A percentile compares a stretch with the other conserved stretches of the same genome.
Evolutionary conservation across 2,113 vertebrate species (phyloP).

Genomic region (Tauraco erythrolophus): DNA sequence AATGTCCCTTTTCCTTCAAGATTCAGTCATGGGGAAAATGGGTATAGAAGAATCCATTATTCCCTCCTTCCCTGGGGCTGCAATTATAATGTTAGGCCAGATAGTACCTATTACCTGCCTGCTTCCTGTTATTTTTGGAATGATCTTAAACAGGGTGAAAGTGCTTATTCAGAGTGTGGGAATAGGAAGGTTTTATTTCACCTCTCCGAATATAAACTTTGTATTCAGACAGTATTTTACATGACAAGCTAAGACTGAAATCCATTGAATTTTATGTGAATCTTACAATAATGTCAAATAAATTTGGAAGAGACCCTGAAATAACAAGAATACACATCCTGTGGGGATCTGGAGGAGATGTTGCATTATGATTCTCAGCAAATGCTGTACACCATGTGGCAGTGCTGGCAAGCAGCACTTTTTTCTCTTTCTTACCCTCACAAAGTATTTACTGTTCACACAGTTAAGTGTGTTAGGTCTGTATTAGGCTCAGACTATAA

Average conservation of each 20-base stretch:
- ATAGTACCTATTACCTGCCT: conserved; percentile 48
- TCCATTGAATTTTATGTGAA: conserved; percentile 4
- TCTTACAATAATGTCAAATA: neutral
- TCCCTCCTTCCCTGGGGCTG: conserved; percentile 57
- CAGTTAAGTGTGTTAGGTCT: conserved; percentile 36
- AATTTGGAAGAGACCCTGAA: conserved; percentile 16
- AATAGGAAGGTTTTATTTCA: conserved; percentile 53
- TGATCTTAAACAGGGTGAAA: conserved; percentile 55
- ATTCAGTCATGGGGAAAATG: neutral
- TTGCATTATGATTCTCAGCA: neutral
- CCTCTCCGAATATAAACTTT: neutral
- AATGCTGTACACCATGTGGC: neutral
- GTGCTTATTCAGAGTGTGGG: conserved; percentile 45
- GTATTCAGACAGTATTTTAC: neutral
- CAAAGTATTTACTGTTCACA: conserved; percentile 59
- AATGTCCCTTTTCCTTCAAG: conserved; percentile 10
- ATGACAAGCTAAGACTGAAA: conserved; percentile 33
- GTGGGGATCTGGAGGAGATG: conserved; percentile 10
- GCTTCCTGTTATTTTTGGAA: conserved; percentile 72
- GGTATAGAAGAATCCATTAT: conserved; percentile 55
- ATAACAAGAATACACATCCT: conserved; percentile 46
- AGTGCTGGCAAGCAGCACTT: conserved; percentile 60
- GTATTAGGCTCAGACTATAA: conserved; percentile 47
- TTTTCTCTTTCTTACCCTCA: conserved; percentile 40
- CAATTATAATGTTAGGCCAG: conserved; percentile 60